These are phyloP conservation scores for Sylvia borin DNA, from an alignment of 2,797 vertebrate genomes.

Conservation along the genomic window DNA sequence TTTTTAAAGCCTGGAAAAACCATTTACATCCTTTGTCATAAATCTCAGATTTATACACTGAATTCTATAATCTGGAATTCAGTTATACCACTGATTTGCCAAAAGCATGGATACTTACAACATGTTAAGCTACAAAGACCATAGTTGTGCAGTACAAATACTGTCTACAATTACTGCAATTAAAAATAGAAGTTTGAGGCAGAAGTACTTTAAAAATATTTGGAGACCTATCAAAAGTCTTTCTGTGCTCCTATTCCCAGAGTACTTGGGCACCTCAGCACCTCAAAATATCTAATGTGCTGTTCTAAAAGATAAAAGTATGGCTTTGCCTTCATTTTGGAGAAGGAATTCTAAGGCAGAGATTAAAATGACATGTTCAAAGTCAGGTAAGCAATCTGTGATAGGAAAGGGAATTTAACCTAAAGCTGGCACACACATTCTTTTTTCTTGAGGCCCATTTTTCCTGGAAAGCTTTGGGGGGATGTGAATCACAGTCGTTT, in stretches of 20 bases:
- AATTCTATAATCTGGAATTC: neutral
- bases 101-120: neutral
- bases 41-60: slow-evolving; percentile 14
- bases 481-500: neutral
- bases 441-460: slow-evolving; percentile 24
- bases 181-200: slow-evolving; percentile 29
- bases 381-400: slow-evolving; percentile 29
- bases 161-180: slow-evolving; percentile 18
- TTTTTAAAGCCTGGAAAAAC: neutral
- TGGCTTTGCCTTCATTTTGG: slow-evolving; percentile 11
- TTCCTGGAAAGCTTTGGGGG: neutral
- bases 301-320: slow-evolving; percentile 46
- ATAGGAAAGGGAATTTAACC: slow-evolving; percentile 24
- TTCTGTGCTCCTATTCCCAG: slow-evolving; percentile 16
- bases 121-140: neutral
- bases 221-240: slow-evolving; percentile 28
- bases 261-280: neutral
- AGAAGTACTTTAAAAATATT: slow-evolving; percentile 49
- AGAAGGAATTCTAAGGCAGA: slow-evolving; percentile 14
- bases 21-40: neutral
- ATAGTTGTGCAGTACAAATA: neutral
- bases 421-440: neutral
- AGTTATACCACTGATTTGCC: neutral
- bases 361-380: slow-evolving; percentile 40
- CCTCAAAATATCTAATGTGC: slow-evolving; percentile 39